phyloP scores from a whole-genome alignment of 2,888 invertebrate genomes.

The Zygogramma bicolorata region DNA sequence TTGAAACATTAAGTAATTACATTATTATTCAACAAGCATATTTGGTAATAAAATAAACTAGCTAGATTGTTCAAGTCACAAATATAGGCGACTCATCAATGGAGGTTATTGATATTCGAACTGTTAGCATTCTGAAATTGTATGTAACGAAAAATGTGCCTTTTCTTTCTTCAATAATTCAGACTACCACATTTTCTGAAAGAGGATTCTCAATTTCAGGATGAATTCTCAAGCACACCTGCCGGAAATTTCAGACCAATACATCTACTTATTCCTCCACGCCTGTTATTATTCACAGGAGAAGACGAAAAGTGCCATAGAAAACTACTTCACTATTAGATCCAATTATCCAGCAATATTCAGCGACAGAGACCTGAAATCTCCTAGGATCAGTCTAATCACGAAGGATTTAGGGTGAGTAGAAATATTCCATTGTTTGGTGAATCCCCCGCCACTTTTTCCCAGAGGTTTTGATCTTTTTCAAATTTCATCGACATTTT shows the following conservation, averaged over 20 bases:
- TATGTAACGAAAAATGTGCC: too few species aligned
- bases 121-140: too few species aligned
- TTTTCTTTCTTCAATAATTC: background rate
- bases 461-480: too few species aligned
- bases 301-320: conserved; percentile 67
- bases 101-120: too few species aligned
- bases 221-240: conserved; percentile 73
- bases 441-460: too few species aligned
- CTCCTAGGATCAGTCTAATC: conserved; percentile 69
- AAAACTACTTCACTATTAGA: conserved; percentile 71
- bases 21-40: too few species aligned
- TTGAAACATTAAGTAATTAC: too few species aligned
- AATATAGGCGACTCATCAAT: too few species aligned
- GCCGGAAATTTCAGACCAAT: conserved; percentile 74
- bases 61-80: too few species aligned
- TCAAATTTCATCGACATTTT: too few species aligned
- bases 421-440: background rate
- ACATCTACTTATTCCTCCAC: conserved; percentile 75
- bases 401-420: conserved; percentile 72
- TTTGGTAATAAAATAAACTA: too few species aligned
- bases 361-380: conserved; percentile 70
- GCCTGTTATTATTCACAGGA: conserved; percentile 69
- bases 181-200: too few species aligned
- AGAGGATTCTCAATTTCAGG: conserved; percentile 66
- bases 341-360: conserved; percentile 73